Conservation (phyloP, 2,113 vertebrate genomes). For the Tragelaphus buxtoni region DNA sequence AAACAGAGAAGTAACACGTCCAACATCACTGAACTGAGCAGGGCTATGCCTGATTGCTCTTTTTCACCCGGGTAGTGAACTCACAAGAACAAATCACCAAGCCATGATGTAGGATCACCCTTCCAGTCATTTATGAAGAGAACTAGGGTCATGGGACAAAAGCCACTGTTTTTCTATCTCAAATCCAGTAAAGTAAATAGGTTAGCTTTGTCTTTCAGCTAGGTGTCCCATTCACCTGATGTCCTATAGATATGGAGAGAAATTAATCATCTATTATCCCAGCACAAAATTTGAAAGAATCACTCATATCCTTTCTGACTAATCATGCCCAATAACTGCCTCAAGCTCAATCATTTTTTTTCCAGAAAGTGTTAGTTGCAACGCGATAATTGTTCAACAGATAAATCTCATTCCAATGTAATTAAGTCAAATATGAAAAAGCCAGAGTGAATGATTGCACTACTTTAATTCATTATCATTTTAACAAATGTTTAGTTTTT, state of each 20-base stretch:
- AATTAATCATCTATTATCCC: neutral
- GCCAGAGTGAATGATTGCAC: conserved; percentile 7
- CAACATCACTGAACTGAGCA: neutral
- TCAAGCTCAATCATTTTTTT: neutral
- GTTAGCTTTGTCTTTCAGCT: neutral
- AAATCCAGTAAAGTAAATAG: neutral
- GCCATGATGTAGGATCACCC: neutral
- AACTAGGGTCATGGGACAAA: neutral
- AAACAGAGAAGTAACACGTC: neutral
- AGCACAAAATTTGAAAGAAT: conserved; percentile 10
- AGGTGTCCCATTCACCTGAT: neutral
- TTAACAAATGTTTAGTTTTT: conserved; percentile 55
- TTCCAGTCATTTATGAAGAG: neutral
- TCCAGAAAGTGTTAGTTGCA: conserved; percentile 21
- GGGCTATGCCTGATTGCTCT: neutral
- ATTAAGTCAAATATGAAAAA: conserved; percentile 36
- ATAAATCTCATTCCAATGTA: conserved; percentile 31
- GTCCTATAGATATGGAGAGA: neutral
- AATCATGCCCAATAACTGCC: neutral
- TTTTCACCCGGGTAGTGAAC: neutral
- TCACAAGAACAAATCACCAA: neutral
- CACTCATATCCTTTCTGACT: neutral
- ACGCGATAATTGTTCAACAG: conserved; percentile 28
- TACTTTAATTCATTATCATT: conserved; percentile 51
- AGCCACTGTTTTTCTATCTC: neutral